These are phyloP conservation scores for Seriola rivoliana DNA, from an alignment of 2,113 vertebrate genomes.

Conservation along the genomic window DNA sequence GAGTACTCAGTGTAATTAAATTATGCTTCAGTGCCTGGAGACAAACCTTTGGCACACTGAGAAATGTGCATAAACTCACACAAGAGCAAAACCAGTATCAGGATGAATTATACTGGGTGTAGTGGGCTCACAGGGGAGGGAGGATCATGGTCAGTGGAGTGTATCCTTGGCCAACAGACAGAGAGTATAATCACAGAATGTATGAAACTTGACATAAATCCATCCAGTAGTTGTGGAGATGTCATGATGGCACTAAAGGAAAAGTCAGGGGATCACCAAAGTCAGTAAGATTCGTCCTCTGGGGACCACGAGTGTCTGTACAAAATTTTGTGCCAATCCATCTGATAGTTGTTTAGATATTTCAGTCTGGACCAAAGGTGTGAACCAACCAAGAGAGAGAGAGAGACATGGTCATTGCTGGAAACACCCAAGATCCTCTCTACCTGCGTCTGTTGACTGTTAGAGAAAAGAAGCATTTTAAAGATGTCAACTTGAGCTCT, in stretches of 20 bases:
- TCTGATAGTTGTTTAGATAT: too few relatives aligned
- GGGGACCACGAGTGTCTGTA: too few relatives aligned
- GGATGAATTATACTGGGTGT: conserved; percentile 53
- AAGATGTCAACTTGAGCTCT: not conserved
- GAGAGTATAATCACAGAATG: not conserved
- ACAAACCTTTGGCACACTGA: conserved; percentile 45
- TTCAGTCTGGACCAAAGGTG: too few relatives aligned
- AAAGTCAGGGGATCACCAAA: too few relatives aligned
- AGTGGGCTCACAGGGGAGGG: conserved; percentile 46
- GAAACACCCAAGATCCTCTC: too few relatives aligned
- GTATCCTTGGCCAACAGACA: conserved; percentile 49
- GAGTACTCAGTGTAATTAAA: conserved; percentile 53
- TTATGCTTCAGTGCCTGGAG: conserved; percentile 12
- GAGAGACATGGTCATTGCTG: too few relatives aligned
- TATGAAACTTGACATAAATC: not conserved
- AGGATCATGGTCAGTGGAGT: conserved; percentile 49
- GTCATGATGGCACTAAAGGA: too few relatives aligned
- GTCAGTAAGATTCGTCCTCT: too few relatives aligned
- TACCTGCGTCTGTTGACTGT: not conserved
- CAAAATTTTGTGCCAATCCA: too few relatives aligned
- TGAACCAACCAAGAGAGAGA: too few relatives aligned
- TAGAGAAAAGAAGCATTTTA: not conserved
- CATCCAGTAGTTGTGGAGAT: not conserved
- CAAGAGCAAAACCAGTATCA: conserved; percentile 51
- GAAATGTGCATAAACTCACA: conserved; percentile 55